Conservation (phyloP, 2,113 vertebrate genomes). For the Trichomycterus rosablanca region DNA sequence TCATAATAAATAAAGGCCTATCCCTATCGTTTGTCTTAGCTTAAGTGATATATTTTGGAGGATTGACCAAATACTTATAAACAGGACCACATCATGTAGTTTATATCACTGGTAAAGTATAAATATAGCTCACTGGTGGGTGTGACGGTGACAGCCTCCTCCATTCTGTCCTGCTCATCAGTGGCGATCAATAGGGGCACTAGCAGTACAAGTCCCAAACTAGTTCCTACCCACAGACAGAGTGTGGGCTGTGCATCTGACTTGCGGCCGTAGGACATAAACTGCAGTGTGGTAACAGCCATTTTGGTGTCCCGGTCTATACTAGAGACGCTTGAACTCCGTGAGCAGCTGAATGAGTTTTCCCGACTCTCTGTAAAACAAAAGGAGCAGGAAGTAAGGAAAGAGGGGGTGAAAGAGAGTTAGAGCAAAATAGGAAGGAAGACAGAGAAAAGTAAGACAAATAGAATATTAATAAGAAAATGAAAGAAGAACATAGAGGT, state of each 20-base stretch:
- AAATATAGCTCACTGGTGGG: conserved; percentile 78
- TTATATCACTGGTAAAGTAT: neutral
- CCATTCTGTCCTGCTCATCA: conserved; percentile 81
- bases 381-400: conserved; percentile 8
- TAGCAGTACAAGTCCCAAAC: conserved; percentile 84
- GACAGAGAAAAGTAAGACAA: neutral
- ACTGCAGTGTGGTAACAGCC: conserved; percentile 86
- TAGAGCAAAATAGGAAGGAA: conserved; percentile 17
- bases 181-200: conserved; percentile 84
- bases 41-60: no score
- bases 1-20: no score
- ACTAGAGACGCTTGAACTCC: conserved; percentile 96
- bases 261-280: conserved; percentile 85
- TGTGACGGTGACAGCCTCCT: conserved; percentile 79
- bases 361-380: conserved; percentile 81
- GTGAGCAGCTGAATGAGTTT: conserved; percentile 92
- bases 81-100: no score
- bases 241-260: conserved; percentile 76
- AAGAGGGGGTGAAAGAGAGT: neutral
- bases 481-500: conserved; percentile 6
- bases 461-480: neutral
- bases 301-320: conserved; percentile 96
- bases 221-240: conserved; percentile 94
- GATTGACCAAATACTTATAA: no score
- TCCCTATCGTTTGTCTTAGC: neutral